Base-by-base conservation (phyloP, 2,797 vertebrate genomes). In the Enteromius viviparus region DNA sequence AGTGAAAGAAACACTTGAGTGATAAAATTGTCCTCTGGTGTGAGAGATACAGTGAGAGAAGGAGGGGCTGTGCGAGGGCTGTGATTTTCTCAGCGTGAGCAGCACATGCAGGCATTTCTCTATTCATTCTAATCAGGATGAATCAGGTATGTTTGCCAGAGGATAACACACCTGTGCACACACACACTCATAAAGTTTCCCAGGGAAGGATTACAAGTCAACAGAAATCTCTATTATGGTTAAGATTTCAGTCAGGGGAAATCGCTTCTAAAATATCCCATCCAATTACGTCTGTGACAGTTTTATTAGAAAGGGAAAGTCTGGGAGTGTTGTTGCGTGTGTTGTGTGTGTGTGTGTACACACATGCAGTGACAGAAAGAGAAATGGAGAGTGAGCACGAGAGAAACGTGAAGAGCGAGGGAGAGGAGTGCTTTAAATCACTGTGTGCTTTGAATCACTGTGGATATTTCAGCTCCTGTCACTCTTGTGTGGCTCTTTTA, bases 61-160 rank as follows among this genome's bases (percentile, higher is more conserved):
- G 6, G n/a, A 62, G 65, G 47, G 53, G 77, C 85, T 17, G 34
- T 14, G 83, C 42, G 1, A 85, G 89, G 21, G 77, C 90, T 88
- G 90, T 89, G 91, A 91, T 91, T 92, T 91, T 90, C 90, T 87
- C 89, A 89, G 90, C 85, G 85, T 60, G 89, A 89, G 86, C 88
- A 88, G 90, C 86, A 80, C 91, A 87, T 23, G 74, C 78, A 88
- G 71, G 86, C 89, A 91, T 93, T 91, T 91, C 93, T 93, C 91
- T 91, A 80, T 90, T 91, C 85, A 85, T 88, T 89, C 92, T 90
- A 86, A 94, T 93, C 92, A 90, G 89, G 82, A 90, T 88, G 91
- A 90, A 91, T 92, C 88, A 89, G 65, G 85, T 78, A 49, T 82
- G 64, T 83, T 78, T 82, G 62, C 40, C 82, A 37, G 66, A 64